Evolutionary conservation across 2,888 invertebrate genomes (phyloP), one percentile per base, ranked within the genome.

Genomic region (Adelphocoris suturalis): DNA sequence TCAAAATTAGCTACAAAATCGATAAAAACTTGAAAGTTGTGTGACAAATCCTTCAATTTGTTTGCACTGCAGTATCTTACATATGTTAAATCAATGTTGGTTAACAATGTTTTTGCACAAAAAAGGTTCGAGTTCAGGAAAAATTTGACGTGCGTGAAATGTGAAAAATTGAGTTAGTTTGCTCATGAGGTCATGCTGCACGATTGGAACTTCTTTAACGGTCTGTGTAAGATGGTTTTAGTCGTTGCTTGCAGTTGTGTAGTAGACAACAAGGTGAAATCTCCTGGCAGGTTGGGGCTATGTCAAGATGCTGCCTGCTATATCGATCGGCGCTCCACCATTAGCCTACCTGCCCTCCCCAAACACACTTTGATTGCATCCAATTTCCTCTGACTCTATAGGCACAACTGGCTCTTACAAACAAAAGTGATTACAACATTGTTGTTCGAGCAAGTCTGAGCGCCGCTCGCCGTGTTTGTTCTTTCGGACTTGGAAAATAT

Each of bases 341-440:
- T 82, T 82, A 52, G 52, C 82, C 82, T 82, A 48, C 82, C 86
- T 37, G 68, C 86, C 86, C 75, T 75, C 75, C 86, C 86, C 86
- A 68, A 86, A 86, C 86, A 61, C 85, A 75, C 86, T 86, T 86
- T 86, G 86, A 86, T 86, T 86, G 86, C 68, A 86, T 75, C 86
- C 86, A 86, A 86, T 86, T 86, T 86, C 75, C 86, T 46, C 68
- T 86, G 75, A 86, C 75, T 86, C 86, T 86, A 86, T 86, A 86
- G 86, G 75, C 75, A 68, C 86, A 86, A 86, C 86, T 27, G 47
- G 75, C 19, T 47, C 47, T 47, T 75, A 37, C 75, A 86, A 86
- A 86, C 86, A 86, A 75, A 75, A 86, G 75, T 86, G 86, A 86
- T 86, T 86, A 75, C 86, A 68, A 68, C 68, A 23, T 13, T 68